Conservation (phyloP, 2,888 invertebrate genomes). For the Thyatira batis region DNA sequence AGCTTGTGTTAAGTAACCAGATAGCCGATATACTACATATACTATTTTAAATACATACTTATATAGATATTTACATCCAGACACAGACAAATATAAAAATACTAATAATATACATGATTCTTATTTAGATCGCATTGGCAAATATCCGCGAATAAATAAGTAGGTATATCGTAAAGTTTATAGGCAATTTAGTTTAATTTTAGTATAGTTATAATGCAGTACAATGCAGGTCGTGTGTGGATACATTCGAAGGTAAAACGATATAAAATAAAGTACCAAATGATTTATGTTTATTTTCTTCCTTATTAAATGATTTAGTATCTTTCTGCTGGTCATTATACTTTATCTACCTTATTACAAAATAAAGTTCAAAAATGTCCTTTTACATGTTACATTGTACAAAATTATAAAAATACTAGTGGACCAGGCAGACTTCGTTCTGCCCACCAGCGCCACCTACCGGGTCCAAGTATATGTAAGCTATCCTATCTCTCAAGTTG, state of each 20-base stretch:
- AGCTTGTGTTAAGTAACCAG: too few relatives aligned
- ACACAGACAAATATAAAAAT: too few relatives aligned
- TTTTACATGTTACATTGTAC: too few relatives aligned
- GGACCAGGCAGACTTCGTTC: too few relatives aligned
- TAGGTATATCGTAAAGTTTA: not conserved
- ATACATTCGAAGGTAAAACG: not conserved
- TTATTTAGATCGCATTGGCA: not conserved
- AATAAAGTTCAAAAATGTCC: too few relatives aligned
- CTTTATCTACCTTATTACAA: not conserved
- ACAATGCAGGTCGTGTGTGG: not conserved
- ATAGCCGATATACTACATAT: too few relatives aligned
- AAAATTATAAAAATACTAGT: not conserved
- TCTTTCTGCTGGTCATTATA: too few relatives aligned
- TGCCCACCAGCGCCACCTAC: too few relatives aligned
- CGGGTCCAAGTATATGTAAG: too few relatives aligned
- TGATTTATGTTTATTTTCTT: not conserved
- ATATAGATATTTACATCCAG: too few relatives aligned
- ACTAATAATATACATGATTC: not conserved
- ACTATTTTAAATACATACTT: too few relatives aligned
- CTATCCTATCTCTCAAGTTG: too few relatives aligned
- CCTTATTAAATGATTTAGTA: not conserved
- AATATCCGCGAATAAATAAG: not conserved
- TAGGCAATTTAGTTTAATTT: not conserved
- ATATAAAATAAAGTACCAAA: not conserved
- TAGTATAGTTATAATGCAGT: not conserved